Base-by-base conservation (phyloP, 92 coral and sea anemone genomes). In the Zoanthus sociatus region DNA sequence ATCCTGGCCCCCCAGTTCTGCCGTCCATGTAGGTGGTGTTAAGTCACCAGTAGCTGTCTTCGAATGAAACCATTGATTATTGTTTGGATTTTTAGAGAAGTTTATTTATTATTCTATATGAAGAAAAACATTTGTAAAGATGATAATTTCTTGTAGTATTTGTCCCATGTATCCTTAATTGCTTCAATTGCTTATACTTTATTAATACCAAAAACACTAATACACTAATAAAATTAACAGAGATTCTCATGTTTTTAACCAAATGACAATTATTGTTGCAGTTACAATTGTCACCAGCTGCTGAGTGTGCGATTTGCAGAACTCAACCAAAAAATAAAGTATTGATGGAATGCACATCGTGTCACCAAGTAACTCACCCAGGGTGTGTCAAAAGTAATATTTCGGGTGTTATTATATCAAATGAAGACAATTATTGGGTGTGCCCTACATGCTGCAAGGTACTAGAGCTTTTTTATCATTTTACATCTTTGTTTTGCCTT, bases 361-460 rank as follows among this genome's bases (percentile, higher is more conserved):
- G 85, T 20, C 47, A 46, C 9, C 46, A 66, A 32, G 20, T 81
- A 67, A 18, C 85, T 11, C 85, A 81, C 46, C 76, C 76, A 37
- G 67, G 67, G 18, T 81, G 85, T 15, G 14, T 64, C 61, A 81
- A 20, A 42, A 81, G 76, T 2, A 42, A 51, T 14, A 26, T 81
- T 45, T 26, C 58, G n/a, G 85, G 85, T 64, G 60, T 81, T 26
- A n/a, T 66, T 53, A 81, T n/a, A 42, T 81, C 76, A 45, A 74
- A 64, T 44, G 60, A 81, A 48, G 66, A 81, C 46, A 64, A 30
- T 30, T 81, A 66, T 9, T 81, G 85, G 85, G 21, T 81, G 16
- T 81, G 85, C 33, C 85, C 85, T 20, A 20, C 3, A 71, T 81
- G 85, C 63, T 81, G 75, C 75, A 67, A 46, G 8, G 85, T 81